Evolutionary conservation across 2,797 vertebrate species (phyloP).

Genomic region (Crocidura indochinensis): DNA sequence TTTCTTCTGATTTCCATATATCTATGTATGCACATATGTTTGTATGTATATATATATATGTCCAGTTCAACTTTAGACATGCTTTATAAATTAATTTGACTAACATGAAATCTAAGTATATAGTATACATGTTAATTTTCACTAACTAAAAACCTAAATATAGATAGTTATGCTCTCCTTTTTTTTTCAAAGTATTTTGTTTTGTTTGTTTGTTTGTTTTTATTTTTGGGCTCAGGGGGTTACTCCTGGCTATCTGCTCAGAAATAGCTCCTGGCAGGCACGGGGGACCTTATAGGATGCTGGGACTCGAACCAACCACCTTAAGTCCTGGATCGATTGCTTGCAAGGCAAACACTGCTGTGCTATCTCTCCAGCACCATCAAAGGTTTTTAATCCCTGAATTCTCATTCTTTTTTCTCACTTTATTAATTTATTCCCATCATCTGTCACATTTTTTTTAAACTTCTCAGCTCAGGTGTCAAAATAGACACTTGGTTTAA

Average conservation of each 20-base stretch:
- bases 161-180: neutral
- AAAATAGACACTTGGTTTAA: slow-evolving; percentile 8
- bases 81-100: neutral
- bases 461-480: neutral
- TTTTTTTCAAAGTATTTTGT: no score
- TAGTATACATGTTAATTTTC: neutral
- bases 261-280: no score
- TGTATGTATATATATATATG: neutral
- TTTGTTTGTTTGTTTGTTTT: no score
- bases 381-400: slow-evolving; percentile 2
- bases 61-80: neutral
- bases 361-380: no score
- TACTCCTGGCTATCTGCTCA: no score
- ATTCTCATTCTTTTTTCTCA: slow-evolving; percentile 29
- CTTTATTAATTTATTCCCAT: slow-evolving; percentile 47
- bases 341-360: no score
- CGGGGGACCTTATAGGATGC: no score
- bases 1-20: neutral
- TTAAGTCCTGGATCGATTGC: no score
- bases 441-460: neutral
- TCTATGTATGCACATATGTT: no score
- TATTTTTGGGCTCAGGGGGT: no score
- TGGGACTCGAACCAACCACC: no score
- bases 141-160: neutral
- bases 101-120: slow-evolving; percentile 11